Base-by-base conservation (phyloP, 2,888 invertebrate genomes). In the Aspidapion aeneum region DNA sequence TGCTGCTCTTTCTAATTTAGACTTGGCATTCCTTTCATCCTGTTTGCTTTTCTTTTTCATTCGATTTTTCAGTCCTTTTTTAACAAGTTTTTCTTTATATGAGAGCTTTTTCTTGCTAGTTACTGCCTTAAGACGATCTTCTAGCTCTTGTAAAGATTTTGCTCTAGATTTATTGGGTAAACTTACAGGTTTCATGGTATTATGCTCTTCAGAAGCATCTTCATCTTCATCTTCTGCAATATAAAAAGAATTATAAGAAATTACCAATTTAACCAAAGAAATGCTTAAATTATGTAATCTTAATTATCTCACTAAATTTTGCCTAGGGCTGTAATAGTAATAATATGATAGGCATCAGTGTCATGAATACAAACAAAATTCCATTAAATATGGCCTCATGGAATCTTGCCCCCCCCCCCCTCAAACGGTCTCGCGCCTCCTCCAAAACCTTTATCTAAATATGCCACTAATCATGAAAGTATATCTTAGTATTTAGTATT, bases 11-110 rank as follows among this genome's bases (percentile, higher is more conserved):
- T 75, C 71, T 57, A 80, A 65, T 70, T 82, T 83, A 58, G 79
- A 79, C 51, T 80, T 77, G 57, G 79, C 73, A 61, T 79, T 76
- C 69, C 86, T 79, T 70, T 88, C 86, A 68, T 84, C 84, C 70
- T 83, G 85, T 71, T 87, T 87, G 1, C 82, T 81, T 74, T 88
- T 88, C 71, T 89, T 90, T 70, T 86, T 88, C 61, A 90, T 77
- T 75, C 86, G 85, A 72, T 86, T 89, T 70, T 84, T 87, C 50
- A 90, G 77, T 68, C 84, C 85, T 73, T 89, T 90, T 72, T 88
- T 90, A 1, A 83, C 77, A 58, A 89, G 75, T 78, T 87, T 89
- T 63, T 85, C 86, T 77, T 88, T 89, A 57, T 89, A 83, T 61
- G 83, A 84, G 58, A 86, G 81, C 62, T 84, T 86, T 67, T 85